Evolutionary conservation across 2,888 invertebrate species (phyloP), one percentile per base, ranked within the genome.

Genomic region (Syrphus vitripennis): DNA sequence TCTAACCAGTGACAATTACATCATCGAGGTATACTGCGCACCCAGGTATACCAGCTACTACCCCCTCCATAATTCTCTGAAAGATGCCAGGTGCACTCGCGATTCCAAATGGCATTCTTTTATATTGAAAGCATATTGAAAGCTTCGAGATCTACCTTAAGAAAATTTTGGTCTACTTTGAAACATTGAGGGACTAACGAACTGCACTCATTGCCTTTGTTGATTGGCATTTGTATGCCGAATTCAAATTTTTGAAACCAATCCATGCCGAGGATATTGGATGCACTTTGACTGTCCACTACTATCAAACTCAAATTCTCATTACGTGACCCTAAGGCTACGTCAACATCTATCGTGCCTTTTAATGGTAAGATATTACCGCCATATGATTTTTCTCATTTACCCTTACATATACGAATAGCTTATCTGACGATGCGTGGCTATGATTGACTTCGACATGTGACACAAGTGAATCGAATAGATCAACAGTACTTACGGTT

Each of bases 251-350:
- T 69, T 16, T 37, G 50, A 29, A 81, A 70, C 81, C 75, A 81
- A 48, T 75, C 75, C 40, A 81, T 53, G 3, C 70, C 81, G 24
- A 75, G 70, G 19, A 81, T 81, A 53, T 61, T 67, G 5, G 59
- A 69, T 50, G 80, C 69, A n/a, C 19, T 45, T 67, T 69, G 26
- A 29, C 40, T 61, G 7, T 81, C 40, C 3, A 29, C 74, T 3
- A 69, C 61, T n/a, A 69, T 42, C 37, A 61, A 29, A 14, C 19
- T 42, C 40, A 42, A 55, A 21, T 40, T 40, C 4, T 50, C 14
- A 24, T 34, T 24, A 34, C 37, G 34, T 3, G 21, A 24, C 1
- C 31, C 50, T 24, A 19, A 69, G 9, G 19, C 16, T 19, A 69
- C 69, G 2, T 31, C 34, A 10, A 69, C 69, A 14, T 1, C 4